phyloP scores from a whole-genome alignment of 2,888 invertebrate genomes.

The Eupithecia subumbrata region DNA sequence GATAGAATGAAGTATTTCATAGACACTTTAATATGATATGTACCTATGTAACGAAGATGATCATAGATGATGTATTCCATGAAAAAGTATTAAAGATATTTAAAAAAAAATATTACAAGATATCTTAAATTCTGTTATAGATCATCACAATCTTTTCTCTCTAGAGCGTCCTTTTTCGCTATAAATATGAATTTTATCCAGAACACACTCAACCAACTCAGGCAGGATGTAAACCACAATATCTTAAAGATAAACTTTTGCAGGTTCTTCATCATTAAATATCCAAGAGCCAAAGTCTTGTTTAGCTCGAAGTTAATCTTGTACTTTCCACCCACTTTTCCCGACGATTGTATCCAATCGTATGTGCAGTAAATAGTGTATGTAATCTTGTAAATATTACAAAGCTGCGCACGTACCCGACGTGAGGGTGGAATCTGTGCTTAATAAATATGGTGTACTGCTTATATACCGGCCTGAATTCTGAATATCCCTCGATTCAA shows the following conservation, averaged over 20 bases:
- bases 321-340: neutral
- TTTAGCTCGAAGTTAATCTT: neutral
- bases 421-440: conserved; percentile 33
- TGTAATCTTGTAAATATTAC: conserved; percentile 39
- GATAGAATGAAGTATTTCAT: too few species aligned
- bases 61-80: too few species aligned
- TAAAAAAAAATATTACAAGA: too few species aligned
- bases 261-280: neutral
- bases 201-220: neutral
- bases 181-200: too few species aligned
- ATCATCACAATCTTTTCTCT: too few species aligned
- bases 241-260: neutral
- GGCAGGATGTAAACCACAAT: neutral
- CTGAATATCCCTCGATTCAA: conserved; percentile 5
- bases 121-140: too few species aligned
- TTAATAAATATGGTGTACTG: conserved; percentile 26
- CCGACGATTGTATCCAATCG: conserved; percentile 12
- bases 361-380: conserved; percentile 28
- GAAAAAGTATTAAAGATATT: too few species aligned
- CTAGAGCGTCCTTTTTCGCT: too few species aligned
- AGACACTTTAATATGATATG: too few species aligned
- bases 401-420: conserved; percentile 38
- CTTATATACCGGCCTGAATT: conserved; percentile 25
- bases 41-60: too few species aligned
- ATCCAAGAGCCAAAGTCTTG: conserved; percentile 2